Evolutionary conservation across 1,140 invertebrate genomes (phyloP).

Genomic region (Meloidogyne chitwoodi): DNA sequence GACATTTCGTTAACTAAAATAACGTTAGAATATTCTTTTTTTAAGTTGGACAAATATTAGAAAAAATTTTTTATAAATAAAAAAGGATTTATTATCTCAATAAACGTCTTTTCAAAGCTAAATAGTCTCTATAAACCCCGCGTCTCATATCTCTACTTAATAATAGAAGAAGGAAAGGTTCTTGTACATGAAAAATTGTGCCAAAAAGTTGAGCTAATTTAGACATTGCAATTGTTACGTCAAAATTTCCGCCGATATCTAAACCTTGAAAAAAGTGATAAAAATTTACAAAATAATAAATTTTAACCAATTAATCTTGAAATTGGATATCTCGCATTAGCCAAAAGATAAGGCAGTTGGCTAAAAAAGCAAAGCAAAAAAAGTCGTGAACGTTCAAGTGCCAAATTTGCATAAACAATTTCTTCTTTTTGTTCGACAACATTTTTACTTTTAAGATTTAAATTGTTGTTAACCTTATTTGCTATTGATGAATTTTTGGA

Average conservation of each 20-base stretch:
- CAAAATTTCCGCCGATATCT: background rate
- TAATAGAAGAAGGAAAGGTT: slow-evolving; percentile 9
- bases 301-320: background rate
- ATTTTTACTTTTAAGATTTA: background rate
- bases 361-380: slow-evolving; percentile 16
- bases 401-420: slow-evolving; percentile 10
- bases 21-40: no score
- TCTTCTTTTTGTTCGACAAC: background rate
- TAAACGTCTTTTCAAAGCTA: slow-evolving; percentile 64
- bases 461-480: background rate
- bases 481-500: background rate
- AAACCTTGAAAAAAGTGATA: background rate
- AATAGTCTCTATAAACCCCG: slow-evolving; percentile 6
- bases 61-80: no score
- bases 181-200: slow-evolving; percentile 18
- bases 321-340: slow-evolving; percentile 3
- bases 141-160: slow-evolving; percentile 6
- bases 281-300: background rate
- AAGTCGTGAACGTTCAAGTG: slow-evolving; percentile 2
- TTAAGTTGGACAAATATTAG: no score
- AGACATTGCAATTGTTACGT: background rate
- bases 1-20: no score
- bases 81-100: background rate
- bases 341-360: slow-evolving; percentile 7
- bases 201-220: slow-evolving; percentile 12